Base-by-base conservation (phyloP, 64 coral and sea anemone species). In the Pachyseris speciosa region DNA sequence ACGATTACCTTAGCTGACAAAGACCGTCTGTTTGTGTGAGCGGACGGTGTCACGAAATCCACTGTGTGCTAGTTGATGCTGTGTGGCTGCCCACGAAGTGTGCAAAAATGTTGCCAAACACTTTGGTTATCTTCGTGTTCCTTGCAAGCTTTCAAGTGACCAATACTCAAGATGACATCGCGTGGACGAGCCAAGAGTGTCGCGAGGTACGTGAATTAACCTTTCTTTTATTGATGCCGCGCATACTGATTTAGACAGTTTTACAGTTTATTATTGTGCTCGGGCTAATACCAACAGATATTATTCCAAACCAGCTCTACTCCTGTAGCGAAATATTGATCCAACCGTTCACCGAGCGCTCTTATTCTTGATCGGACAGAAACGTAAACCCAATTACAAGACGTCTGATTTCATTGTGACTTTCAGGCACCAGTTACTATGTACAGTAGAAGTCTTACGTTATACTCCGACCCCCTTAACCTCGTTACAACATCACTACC, bases 1-100 rank as follows among this genome's bases (percentile, higher is more conserved):
- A 0, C 32, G 13, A 33, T 28, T 53, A 32, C 48, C 6, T 37
- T 22, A 61, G 24, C 27, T 57, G 20, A 78, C 49, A 78, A 78
- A 34, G 31, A 78, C 15, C 10, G 6, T 30, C 47, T 55, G 75
- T 78, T 51, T 36, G n/a, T n/a, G n/a, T n/a, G n/a, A n/a, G n/a
- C n/a, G n/a, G n/a, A n/a, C n/a, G n/a, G n/a, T 31, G 77, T 81
- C 77, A 81, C 36, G 77, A 22, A 39, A 81, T 25, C 17, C n/a
- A 38, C 12, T 61, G 22, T 47, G 40, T n/a, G 2, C 22, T 44
- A 24, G 7, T 41, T 22, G 4, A 10, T 25, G 70, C 19, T 43
- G 7, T 41, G 8, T 8, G 44, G 22, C 6, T 25, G 37, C 41
- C 5, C 73, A 16, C 25, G 48, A 26, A 48, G n/a, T 2, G 11